Evolutionary conservation across 2,113 vertebrate genomes (phyloP).

Genomic region (Pholis gunnellus): DNA sequence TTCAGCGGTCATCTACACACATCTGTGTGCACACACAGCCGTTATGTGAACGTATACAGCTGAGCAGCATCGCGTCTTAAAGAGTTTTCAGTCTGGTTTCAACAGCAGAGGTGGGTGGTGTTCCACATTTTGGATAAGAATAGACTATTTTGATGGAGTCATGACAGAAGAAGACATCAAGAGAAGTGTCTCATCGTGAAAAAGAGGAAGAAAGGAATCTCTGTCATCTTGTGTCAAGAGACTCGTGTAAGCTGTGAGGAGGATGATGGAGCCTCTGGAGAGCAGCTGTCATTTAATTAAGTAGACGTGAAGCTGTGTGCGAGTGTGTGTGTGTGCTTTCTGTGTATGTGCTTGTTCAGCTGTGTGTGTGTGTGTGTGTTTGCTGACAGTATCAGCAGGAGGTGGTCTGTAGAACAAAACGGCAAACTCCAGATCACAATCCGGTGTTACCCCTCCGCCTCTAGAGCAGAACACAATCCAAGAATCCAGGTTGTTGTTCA

Average conservation of each 20-base stretch:
- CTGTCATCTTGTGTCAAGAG: slow-evolving; percentile 29
- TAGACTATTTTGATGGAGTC: neutral
- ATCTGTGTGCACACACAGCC: neutral
- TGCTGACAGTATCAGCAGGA: slow-evolving; percentile 38
- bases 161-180: slow-evolving; percentile 13
- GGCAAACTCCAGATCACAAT: slow-evolving; percentile 19
- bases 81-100: slow-evolving; percentile 13
- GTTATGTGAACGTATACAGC: neutral
- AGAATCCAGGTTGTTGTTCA: slow-evolving; percentile 23
- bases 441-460: neutral
- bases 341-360: neutral
- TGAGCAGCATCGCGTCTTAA: neutral
- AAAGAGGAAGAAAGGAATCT: neutral
- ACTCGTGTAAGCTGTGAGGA: slow-evolving; percentile 37
- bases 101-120: neutral
- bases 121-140: slow-evolving; percentile 30
- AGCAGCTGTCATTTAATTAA: slow-evolving; percentile 69
- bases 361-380: slow-evolving; percentile 24
- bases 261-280: slow-evolving; percentile 55
- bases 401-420: slow-evolving; percentile 30
- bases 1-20: neutral
- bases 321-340: neutral
- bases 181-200: slow-evolving; percentile 22
- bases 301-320: slow-evolving; percentile 23
- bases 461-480: neutral